phyloP scores from a whole-genome alignment of 1,140 invertebrate genomes.

The Drosophila orosa region DNA sequence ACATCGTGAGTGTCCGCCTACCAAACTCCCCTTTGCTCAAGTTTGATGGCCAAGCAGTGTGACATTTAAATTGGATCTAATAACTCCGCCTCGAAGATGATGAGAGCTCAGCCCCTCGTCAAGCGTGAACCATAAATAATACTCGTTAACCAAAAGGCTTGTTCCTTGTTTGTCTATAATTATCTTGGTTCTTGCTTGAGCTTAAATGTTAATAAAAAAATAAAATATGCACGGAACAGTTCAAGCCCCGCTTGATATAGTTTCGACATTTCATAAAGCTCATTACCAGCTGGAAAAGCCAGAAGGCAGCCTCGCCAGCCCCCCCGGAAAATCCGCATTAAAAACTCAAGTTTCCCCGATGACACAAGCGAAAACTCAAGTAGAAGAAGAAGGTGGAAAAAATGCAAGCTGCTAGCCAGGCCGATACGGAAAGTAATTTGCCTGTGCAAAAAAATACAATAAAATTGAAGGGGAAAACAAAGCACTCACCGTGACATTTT shows the following conservation, averaged over 20 bases:
- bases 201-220: too few species aligned
- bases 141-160: too few species aligned
- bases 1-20: conserved; percentile 14
- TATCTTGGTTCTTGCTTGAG: too few species aligned
- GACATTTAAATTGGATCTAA: conserved; percentile 31
- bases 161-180: too few species aligned
- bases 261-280: conserved; percentile 60
- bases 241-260: conserved; percentile 46
- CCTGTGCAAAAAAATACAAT: conserved; percentile 21
- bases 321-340: conserved; percentile 73
- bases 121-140: conserved; percentile 7
- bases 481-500: conserved; percentile 73
- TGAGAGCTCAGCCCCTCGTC: background rate
- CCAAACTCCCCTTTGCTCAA: conserved; percentile 24
- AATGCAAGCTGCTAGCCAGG: conserved; percentile 17
- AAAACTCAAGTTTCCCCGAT: conserved; percentile 74
- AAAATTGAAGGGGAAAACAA: conserved; percentile 31
- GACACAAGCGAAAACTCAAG: conserved; percentile 48
- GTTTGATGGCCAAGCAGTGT: conserved; percentile 24
- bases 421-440: conserved; percentile 78
- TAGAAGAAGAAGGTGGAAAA: conserved; percentile 17
- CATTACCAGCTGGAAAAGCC: conserved; percentile 59
- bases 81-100: background rate
- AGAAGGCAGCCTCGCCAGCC: conserved; percentile 28
- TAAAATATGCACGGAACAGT: background rate